These are phyloP conservation scores for Papilio helenus DNA, from an alignment of 1,140 invertebrate species.

Conservation along the genomic window DNA sequence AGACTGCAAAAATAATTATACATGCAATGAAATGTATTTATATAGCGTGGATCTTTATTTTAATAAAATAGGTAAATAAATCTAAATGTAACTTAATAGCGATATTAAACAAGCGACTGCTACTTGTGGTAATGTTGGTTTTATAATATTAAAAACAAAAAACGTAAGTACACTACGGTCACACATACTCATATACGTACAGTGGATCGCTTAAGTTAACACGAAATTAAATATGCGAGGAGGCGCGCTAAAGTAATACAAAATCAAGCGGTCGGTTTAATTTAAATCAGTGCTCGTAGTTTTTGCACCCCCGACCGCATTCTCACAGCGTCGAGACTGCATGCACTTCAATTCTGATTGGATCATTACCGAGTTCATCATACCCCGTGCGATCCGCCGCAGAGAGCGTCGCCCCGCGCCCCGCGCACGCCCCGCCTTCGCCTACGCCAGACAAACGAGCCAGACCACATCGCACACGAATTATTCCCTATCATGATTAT, in stretches of 20 bases:
- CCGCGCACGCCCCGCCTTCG: slow-evolving; percentile 14
- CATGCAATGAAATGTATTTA: neutral
- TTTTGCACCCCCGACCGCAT: slow-evolving; percentile 82
- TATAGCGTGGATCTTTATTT: neutral
- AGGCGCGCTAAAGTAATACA: slow-evolving; percentile 73
- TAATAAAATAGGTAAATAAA: neutral
- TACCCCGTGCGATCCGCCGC: slow-evolving; percentile 78
- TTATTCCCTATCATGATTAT: slow-evolving; percentile 83
- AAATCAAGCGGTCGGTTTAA: slow-evolving; percentile 78
- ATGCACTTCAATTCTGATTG: slow-evolving; percentile 82
- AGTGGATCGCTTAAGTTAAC: slow-evolving; percentile 12
- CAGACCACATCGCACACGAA: slow-evolving; percentile 73
- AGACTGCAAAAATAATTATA: too few relatives aligned
- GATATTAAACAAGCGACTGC: neutral
- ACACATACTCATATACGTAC: neutral
- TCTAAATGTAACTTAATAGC: neutral
- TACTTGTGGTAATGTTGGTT: slow-evolving; percentile 1
- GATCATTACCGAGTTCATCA: slow-evolving; percentile 83
- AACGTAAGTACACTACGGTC: neutral
- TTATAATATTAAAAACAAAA: neutral
- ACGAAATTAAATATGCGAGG: slow-evolving; percentile 39
- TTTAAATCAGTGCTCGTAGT: slow-evolving; percentile 80
- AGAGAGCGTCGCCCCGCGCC: slow-evolving; percentile 56
- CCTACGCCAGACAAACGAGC: slow-evolving; percentile 54
- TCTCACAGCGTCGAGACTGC: slow-evolving; percentile 79